These are phyloP conservation scores for Rhinichthys osculus DNA, from an alignment of 2,797 vertebrate species.

Conservation along the genomic window DNA sequence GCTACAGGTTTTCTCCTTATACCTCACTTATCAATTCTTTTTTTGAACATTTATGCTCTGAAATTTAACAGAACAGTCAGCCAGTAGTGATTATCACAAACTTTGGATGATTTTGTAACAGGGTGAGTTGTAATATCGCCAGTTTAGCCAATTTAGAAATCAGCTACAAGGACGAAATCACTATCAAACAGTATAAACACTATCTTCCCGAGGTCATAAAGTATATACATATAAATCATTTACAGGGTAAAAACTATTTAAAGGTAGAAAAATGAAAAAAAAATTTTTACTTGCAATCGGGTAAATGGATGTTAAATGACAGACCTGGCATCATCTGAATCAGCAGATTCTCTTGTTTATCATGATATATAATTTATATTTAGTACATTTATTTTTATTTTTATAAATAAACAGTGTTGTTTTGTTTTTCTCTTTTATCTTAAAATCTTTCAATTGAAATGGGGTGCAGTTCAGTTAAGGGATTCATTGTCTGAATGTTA, in stretches of 20 bases:
- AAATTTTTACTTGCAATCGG: no score
- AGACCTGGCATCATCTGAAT: background rate
- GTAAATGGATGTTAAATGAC: background rate
- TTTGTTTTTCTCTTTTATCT: background rate
- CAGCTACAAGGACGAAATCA: background rate
- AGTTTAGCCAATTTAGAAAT: background rate
- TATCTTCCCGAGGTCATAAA: background rate
- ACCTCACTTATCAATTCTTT: background rate
- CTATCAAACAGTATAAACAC: background rate
- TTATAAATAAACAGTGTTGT: background rate
- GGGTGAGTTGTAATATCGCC: background rate
- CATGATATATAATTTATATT: background rate
- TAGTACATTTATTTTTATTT: background rate
- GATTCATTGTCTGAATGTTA: background rate
- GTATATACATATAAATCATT: background rate
- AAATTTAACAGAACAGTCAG: background rate
- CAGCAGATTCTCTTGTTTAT: background rate
- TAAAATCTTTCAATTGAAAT: background rate
- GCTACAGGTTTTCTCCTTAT: background rate
- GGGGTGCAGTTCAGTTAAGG: background rate
- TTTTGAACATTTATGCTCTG: background rate
- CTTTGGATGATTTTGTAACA: background rate
- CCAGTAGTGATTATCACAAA: background rate
- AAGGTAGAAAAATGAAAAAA: background rate
- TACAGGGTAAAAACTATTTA: background rate